phyloP scores from a whole-genome alignment of 2,797 vertebrate species.

The Paguma larvata region DNA sequence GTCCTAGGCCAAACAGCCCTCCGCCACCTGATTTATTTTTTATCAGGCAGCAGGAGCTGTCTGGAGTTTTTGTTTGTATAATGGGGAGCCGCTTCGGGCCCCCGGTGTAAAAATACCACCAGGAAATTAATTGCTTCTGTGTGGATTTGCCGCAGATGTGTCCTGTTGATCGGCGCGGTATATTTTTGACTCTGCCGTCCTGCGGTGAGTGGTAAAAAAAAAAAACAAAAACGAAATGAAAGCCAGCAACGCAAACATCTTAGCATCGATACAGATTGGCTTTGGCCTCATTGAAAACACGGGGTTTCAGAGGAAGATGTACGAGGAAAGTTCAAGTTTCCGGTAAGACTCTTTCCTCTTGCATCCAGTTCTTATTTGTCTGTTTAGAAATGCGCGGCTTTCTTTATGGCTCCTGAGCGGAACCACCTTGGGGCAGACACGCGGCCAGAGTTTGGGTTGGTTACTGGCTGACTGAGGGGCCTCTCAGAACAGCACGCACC shows the following conservation, averaged over 20 bases:
- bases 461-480: constrained; percentile 75
- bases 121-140: constrained; percentile 91
- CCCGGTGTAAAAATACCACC: constrained; percentile 89
- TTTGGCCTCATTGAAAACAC: constrained; percentile 68
- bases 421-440: constrained; percentile 67
- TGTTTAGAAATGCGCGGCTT: background rate
- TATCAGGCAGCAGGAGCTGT: constrained; percentile 88
- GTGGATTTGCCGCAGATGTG: constrained; percentile 88
- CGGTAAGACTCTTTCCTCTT: background rate
- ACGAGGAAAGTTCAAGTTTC: constrained; percentile 13
- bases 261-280: constrained; percentile 73
- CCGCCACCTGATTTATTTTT: constrained; percentile 87
- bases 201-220: constrained; percentile 69
- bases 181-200: constrained; percentile 85
- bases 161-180: constrained; percentile 81
- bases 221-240: constrained; percentile 79
- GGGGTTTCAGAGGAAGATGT: constrained; percentile 44
- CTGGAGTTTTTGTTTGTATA: constrained; percentile 89
- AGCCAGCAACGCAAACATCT: constrained; percentile 80
- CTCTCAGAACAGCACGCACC: constrained; percentile 76
- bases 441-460: constrained; percentile 71
- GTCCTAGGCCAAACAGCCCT: constrained; percentile 86
- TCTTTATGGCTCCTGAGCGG: background rate
- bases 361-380: background rate
- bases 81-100: constrained; percentile 84